Evolutionary conservation across 2,888 invertebrate genomes (phyloP).

Genomic region (Hedychridium roseum): DNA sequence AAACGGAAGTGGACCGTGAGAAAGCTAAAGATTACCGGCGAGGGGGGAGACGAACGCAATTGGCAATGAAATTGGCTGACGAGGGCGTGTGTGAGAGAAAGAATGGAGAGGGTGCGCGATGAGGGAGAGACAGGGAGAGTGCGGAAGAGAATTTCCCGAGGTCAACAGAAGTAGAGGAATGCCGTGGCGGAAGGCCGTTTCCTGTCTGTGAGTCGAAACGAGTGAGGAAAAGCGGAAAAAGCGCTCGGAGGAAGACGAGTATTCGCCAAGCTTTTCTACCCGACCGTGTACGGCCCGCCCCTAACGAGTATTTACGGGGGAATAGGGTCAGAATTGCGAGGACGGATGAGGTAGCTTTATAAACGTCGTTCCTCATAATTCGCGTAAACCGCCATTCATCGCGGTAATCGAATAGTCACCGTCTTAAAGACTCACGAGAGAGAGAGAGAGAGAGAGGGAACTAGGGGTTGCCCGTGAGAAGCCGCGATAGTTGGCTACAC

Average conservation of each 20-base stretch:
- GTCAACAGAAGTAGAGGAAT: conserved; percentile 29
- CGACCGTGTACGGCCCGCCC: too few species aligned
- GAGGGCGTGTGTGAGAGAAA: background rate
- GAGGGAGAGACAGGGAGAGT: conserved; percentile 7
- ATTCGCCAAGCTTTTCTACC: too few species aligned
- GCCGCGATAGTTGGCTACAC: too few species aligned
- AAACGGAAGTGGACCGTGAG: too few species aligned
- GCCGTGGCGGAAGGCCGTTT: conserved; percentile 20
- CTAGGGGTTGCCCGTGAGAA: conserved; percentile 4
- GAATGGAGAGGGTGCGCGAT: background rate
- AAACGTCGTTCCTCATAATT: too few species aligned
- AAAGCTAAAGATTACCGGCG: too few species aligned
- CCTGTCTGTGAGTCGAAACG: background rate
- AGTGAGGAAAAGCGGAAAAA: conserved; percentile 20
- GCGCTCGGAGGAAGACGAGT: conserved; percentile 13
- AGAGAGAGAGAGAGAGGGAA: background rate
- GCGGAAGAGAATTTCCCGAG: conserved; percentile 3
- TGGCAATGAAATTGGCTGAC: background rate
- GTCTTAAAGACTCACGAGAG: conserved; percentile 7
- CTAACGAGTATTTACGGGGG: too few species aligned
- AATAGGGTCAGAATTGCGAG: too few species aligned
- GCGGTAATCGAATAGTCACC: too few species aligned
- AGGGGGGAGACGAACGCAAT: too few species aligned
- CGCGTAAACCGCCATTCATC: too few species aligned
- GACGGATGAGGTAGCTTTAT: too few species aligned